A percentile compares a stretch with the other conserved stretches of the same genome.
phyloP scores from a whole-genome alignment of 1,140 invertebrate species.

The Oreohelix idahoensis region DNA sequence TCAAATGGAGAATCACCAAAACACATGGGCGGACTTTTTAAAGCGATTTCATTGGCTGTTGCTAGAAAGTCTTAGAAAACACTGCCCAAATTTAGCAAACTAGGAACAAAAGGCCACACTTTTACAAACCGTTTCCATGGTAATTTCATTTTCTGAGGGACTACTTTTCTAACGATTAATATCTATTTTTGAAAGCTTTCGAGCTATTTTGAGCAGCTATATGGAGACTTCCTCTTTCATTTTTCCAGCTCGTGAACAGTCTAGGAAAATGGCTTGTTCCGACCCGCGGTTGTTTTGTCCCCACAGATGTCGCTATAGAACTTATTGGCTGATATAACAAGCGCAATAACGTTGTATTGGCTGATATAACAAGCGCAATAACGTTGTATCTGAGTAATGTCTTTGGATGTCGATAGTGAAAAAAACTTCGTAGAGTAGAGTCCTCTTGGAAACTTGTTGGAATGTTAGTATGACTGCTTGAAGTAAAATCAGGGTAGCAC shows the following conservation, averaged over 20 bases:
- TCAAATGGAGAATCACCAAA: neutral
- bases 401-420: no score
- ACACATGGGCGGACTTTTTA: neutral
- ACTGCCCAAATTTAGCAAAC: neutral
- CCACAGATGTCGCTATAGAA: no score
- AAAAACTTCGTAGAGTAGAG: no score
- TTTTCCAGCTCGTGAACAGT: neutral
- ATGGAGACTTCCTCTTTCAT: neutral
- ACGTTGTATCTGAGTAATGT: no score
- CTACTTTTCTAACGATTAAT: constrained; percentile 4
- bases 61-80: neutral
- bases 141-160: neutral
- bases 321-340: no score
- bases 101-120: neutral
- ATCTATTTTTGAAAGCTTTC: neutral
- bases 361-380: no score
- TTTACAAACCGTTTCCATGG: neutral
- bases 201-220: neutral
- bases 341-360: no score
- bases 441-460: no score
- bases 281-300: no score
- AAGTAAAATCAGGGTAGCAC: no score
- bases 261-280: no score
- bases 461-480: no score
- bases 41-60: neutral